These are phyloP conservation scores for Copsychus sechellarum DNA, from an alignment of 2,113 vertebrate genomes.

Conservation along the genomic window DNA sequence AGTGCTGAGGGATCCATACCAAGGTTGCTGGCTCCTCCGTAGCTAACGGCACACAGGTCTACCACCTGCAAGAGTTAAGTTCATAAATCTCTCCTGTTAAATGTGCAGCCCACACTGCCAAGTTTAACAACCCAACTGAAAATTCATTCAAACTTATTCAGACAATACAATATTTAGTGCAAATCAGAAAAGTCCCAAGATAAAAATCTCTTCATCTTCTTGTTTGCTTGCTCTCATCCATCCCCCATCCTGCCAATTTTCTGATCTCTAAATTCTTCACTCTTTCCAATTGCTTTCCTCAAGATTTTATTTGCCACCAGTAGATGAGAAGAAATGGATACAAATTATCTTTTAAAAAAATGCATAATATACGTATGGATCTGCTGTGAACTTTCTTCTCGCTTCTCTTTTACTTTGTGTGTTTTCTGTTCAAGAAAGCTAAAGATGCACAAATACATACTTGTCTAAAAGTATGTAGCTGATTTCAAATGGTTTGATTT, in stretches of 20 bases:
- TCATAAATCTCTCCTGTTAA: not conserved
- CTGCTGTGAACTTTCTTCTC: not conserved
- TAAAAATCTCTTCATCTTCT: not conserved
- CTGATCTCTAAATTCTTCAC: not conserved
- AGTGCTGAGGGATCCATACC: not conserved
- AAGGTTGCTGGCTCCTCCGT: not conserved
- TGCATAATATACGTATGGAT: not conserved
- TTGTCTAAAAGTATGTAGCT: not conserved
- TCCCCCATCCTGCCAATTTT: not conserved
- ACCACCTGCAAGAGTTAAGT: not conserved
- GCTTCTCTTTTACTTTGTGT: not conserved
- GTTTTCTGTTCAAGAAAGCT: not conserved
- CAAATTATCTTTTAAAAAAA: not conserved
- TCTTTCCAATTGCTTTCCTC: not conserved
- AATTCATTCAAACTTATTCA: not conserved
- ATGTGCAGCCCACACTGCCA: not conserved
- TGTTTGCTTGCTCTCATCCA: not conserved
- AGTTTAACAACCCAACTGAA: not conserved
- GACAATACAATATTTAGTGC: not conserved
- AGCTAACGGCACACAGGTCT: not conserved
- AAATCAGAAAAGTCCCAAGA: not conserved
- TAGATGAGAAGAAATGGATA: not conserved
- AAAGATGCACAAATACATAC: not conserved
- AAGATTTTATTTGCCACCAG: not conserved
- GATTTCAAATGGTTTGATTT: slow-evolving; percentile 19